Evolutionary conservation across 2,888 invertebrate genomes (phyloP).

Genomic region (Drosophila rellima): DNA sequence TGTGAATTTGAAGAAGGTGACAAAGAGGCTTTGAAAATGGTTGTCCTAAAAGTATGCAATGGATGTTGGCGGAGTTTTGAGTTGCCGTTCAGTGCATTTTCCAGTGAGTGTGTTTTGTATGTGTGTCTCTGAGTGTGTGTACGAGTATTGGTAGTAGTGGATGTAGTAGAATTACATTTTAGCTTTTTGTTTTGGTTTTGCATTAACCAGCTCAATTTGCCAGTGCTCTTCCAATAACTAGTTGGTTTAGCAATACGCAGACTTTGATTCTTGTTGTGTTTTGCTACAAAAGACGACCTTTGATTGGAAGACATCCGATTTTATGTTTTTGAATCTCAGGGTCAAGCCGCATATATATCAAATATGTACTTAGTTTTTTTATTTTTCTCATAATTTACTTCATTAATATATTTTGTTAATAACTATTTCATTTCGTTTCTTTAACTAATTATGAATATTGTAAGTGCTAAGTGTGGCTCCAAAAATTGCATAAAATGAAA

Average conservation of each 20-base stretch:
- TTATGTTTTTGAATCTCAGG: slow-evolving; percentile 85
- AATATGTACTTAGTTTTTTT: slow-evolving; percentile 50
- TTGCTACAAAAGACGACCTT: slow-evolving; percentile 85
- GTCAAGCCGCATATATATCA: slow-evolving; percentile 84
- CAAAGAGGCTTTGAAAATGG: slow-evolving; percentile 15
- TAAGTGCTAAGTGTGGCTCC: slow-evolving; percentile 71
- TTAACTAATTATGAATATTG: slow-evolving; percentile 76
- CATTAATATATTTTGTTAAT: slow-evolving; percentile 63
- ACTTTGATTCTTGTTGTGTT: slow-evolving; percentile 81
- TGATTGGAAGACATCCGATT: slow-evolving; percentile 86
- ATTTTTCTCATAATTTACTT: slow-evolving; percentile 45
- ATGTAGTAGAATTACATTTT: slow-evolving; percentile 36
- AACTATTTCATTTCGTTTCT: slow-evolving; percentile 60
- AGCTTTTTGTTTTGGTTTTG: slow-evolving; percentile 47
- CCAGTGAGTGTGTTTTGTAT: slow-evolving; percentile 17
- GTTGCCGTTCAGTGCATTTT: slow-evolving; percentile 47
- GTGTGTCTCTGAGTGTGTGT: slow-evolving; percentile 7
- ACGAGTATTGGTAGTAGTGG: slow-evolving; percentile 12
- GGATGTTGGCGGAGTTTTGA: slow-evolving; percentile 30
- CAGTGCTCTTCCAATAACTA: slow-evolving; percentile 74
- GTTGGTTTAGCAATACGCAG: slow-evolving; percentile 79
- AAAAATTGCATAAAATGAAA: slow-evolving; percentile 72
- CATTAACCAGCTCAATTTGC: slow-evolving; percentile 50
- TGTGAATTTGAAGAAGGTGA: slow-evolving; percentile 7
- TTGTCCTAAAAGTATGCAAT: slow-evolving; percentile 48